Evolutionary conservation across 2,888 invertebrate genomes (phyloP).

Genomic region (Ophion obscuratus): DNA sequence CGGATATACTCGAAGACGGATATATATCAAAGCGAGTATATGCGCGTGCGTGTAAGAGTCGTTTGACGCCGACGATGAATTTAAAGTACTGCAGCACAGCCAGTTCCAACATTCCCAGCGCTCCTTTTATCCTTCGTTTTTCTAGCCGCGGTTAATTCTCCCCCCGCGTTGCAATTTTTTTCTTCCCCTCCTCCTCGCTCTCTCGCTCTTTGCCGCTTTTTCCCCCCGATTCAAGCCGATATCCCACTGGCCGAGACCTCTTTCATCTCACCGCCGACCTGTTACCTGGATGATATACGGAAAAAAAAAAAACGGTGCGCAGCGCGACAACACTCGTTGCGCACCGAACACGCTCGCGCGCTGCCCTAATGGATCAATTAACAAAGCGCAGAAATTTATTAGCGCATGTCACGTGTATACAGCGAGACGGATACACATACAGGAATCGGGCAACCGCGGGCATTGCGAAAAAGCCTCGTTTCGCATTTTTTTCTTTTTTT

Average conservation of each 20-base stretch:
- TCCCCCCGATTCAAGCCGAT: slow-evolving; percentile 35
- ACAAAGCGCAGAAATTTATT: slow-evolving; percentile 60
- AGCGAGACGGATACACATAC: neutral
- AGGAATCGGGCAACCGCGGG: neutral
- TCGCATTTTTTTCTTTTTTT: too few relatives aligned
- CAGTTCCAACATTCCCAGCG: slow-evolving; percentile 10
- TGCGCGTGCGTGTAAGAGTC: neutral
- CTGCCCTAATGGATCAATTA: slow-evolving; percentile 68
- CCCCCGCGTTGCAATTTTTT: slow-evolving; percentile 3
- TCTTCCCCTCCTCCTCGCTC: slow-evolving; percentile 14
- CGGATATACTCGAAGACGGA: neutral
- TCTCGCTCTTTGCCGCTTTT: neutral
- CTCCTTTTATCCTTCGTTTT: neutral
- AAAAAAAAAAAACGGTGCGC: neutral
- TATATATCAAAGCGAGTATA: slow-evolving; percentile 1
- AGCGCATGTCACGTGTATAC: slow-evolving; percentile 7
- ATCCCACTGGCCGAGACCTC: slow-evolving; percentile 35
- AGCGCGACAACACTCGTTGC: neutral
- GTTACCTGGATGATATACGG: slow-evolving; percentile 19
- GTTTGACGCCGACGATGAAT: slow-evolving; percentile 6
- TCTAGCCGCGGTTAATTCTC: slow-evolving; percentile 19
- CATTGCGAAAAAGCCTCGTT: neutral
- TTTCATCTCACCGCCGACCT: slow-evolving; percentile 52
- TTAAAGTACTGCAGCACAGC: slow-evolving; percentile 2
- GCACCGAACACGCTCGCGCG: neutral